Percentiles rank a stretch among this genome's conserved stretches.
phyloP scores from a whole-genome alignment of 2,888 invertebrate species.

The Phytoseiulus persimilis region DNA sequence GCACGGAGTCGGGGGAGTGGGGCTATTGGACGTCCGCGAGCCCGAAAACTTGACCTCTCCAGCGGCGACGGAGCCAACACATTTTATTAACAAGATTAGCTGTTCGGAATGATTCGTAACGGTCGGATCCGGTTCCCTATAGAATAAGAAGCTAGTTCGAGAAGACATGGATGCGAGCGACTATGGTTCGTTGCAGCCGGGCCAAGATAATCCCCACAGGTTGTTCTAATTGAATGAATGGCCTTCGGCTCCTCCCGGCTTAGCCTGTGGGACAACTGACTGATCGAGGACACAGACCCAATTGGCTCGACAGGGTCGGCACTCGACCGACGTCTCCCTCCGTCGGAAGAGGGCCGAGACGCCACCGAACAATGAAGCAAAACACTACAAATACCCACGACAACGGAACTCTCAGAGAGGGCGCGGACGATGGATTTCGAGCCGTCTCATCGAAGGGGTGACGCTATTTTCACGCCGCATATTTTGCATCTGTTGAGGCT shows the following conservation, averaged over 20 bases:
- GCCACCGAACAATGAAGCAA: background rate
- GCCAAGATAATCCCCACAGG: background rate
- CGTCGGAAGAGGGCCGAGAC: background rate
- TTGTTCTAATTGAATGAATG: background rate
- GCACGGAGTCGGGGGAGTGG: no score
- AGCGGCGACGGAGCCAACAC: background rate
- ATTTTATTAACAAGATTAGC: background rate
- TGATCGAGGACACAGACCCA: background rate
- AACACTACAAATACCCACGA: no score
- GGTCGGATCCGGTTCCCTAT: background rate
- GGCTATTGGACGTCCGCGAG: no score
- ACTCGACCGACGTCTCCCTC: no score
- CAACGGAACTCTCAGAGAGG: no score
- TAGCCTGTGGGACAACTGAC: background rate
- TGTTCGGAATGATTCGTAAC: background rate
- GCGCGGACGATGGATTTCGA: no score
- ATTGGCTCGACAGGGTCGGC: background rate
- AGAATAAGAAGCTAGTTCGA: background rate
- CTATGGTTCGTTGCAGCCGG: background rate
- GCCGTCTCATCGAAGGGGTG: no score
- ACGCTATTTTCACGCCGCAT: no score
- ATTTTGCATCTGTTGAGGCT: no score
- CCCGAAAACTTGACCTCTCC: background rate
- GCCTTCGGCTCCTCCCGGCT: background rate
- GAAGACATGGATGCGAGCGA: no score